Evolutionary conservation across 2,888 invertebrate genomes (phyloP).

Genomic region (Tigriopus californicus): DNA sequence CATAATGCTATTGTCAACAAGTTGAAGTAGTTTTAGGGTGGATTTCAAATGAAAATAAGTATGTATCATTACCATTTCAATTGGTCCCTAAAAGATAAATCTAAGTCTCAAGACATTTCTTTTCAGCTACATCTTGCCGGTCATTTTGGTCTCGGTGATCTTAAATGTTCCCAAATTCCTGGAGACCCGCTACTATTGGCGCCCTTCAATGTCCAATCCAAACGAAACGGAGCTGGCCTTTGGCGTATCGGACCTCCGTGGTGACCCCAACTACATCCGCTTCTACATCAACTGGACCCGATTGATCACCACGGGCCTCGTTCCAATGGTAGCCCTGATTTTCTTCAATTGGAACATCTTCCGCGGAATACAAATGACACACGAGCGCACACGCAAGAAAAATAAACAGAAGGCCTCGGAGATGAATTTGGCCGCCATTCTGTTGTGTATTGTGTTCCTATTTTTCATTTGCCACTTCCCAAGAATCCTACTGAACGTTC

Average conservation of each 20-base stretch:
- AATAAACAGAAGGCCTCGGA: conserved; percentile 11
- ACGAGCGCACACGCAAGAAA: conserved; percentile 8
- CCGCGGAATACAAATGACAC: conserved; percentile 13
- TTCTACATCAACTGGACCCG: conserved; percentile 15
- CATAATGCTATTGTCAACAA: too few relatives aligned
- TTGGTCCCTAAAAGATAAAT: too few relatives aligned
- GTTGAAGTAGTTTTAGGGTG: too few relatives aligned
- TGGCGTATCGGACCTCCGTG: not conserved
- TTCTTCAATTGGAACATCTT: conserved; percentile 10
- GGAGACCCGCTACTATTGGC: conserved; percentile 4
- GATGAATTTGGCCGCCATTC: conserved; percentile 12
- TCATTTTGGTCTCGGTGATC: not conserved
- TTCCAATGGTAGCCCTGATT: conserved; percentile 8
- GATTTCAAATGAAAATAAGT: too few relatives aligned
- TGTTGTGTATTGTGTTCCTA: conserved; percentile 9
- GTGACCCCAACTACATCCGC: conserved; percentile 11
- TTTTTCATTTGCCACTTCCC: conserved; percentile 9
- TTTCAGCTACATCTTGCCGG: conserved; percentile 12
- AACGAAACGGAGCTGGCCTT: not conserved
- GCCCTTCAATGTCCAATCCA: not conserved
- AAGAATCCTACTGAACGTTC: conserved; percentile 8
- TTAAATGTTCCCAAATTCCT: conserved; percentile 10
- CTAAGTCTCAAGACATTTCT: too few relatives aligned
- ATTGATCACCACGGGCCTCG: conserved; percentile 6
- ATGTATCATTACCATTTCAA: too few relatives aligned